These are phyloP conservation scores for Mycalesis mineus DNA, from an alignment of 2,888 invertebrate species.

Conservation along the genomic window DNA sequence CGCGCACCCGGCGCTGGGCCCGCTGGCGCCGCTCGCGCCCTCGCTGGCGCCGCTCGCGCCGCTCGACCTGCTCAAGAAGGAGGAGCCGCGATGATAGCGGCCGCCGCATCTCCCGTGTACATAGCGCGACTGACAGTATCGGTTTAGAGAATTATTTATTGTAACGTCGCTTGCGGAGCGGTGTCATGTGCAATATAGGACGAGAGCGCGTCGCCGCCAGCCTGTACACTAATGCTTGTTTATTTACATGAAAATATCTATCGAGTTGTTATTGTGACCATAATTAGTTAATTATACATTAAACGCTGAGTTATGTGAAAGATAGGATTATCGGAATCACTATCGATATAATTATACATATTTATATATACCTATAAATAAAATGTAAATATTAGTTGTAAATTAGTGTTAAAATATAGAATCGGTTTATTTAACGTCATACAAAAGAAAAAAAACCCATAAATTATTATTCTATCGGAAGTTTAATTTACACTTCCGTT, in stretches of 20 bases:
- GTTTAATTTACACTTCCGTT: constrained; percentile 72
- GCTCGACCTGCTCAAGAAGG: constrained; percentile 80
- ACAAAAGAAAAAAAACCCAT: constrained; percentile 73
- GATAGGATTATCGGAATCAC: constrained; percentile 72
- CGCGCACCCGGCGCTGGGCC: constrained; percentile 66
- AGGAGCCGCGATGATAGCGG: constrained; percentile 77
- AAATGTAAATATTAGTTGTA: constrained; percentile 77
- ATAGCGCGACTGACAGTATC: constrained; percentile 58
- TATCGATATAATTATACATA: constrained; percentile 77
- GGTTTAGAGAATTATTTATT: constrained; percentile 75
- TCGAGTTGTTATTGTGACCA: constrained; percentile 77
- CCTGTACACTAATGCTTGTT: constrained; percentile 72
- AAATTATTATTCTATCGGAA: constrained; percentile 77
- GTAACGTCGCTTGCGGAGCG: constrained; percentile 58
- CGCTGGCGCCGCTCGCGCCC: constrained; percentile 49
- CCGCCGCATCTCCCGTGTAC: constrained; percentile 46
- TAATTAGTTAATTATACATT: constrained; percentile 78
- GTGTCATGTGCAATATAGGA: constrained; percentile 66
- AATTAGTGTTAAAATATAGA: constrained; percentile 77
- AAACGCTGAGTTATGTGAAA: constrained; percentile 67
- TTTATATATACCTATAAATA: constrained; percentile 78
- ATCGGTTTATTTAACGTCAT: constrained; percentile 77
- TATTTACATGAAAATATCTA: constrained; percentile 76
- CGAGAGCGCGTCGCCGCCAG: constrained; percentile 50
- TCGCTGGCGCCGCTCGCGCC: constrained; percentile 63